These are phyloP conservation scores for Pao palembangensis DNA, from an alignment of 2,113 vertebrate genomes.

Conservation along the genomic window DNA sequence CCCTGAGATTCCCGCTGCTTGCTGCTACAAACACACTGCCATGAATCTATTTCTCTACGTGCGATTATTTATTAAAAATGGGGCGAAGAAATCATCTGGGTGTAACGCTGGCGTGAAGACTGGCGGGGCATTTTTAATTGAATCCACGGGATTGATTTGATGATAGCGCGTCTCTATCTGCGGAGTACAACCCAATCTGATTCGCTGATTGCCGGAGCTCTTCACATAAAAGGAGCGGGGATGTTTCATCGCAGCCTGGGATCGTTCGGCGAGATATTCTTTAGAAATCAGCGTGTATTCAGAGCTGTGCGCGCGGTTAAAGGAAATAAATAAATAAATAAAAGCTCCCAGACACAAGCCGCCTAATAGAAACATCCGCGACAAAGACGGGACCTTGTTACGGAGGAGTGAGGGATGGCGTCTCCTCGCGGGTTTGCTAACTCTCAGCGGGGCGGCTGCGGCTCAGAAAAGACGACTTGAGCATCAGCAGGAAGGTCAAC, in stretches of 20 bases:
- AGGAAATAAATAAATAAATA: too few species aligned
- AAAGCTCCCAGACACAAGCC: slow-evolving; percentile 44
- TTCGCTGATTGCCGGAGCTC: slow-evolving; percentile 65
- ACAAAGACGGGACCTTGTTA: slow-evolving; percentile 35
- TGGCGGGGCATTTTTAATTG: slow-evolving; percentile 53
- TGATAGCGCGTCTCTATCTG: slow-evolving; percentile 62
- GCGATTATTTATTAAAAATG: slow-evolving; percentile 19
- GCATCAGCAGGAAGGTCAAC: not conserved
- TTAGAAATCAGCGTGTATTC: slow-evolving; percentile 62
- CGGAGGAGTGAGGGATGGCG: slow-evolving; percentile 19
- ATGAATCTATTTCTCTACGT: slow-evolving; percentile 18
- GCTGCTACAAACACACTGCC: slow-evolving; percentile 5
- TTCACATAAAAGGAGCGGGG: slow-evolving; percentile 63
- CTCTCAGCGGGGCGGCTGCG: slow-evolving; percentile 5
- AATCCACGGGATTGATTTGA: slow-evolving; percentile 66
- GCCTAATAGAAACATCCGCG: slow-evolving; percentile 35
- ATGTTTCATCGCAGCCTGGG: slow-evolving; percentile 62
- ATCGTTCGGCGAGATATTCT: slow-evolving; percentile 69
- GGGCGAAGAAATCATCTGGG: not conserved
- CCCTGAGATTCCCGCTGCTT: slow-evolving; percentile 5
- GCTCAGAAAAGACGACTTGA: not conserved
- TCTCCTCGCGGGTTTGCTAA: not conserved
- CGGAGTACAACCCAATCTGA: slow-evolving; percentile 62
- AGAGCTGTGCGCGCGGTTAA: slow-evolving; percentile 39
- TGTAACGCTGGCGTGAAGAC: slow-evolving; percentile 46